Base-by-base conservation (phyloP, 2,888 invertebrate species). In the Nephrotoma guestfalica region DNA sequence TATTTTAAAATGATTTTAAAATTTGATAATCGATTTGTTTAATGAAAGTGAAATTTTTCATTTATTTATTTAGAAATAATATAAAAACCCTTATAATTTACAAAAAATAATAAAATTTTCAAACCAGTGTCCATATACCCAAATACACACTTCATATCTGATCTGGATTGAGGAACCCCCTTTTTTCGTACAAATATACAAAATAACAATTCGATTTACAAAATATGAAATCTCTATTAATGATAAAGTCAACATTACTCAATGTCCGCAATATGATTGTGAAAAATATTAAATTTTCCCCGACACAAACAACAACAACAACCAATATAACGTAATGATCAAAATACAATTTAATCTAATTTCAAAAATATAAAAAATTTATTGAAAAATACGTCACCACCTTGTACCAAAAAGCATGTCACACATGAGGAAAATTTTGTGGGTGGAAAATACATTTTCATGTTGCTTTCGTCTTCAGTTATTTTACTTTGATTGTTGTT, bases 161-260 rank as follows among this genome's bases (percentile, higher is more conserved):
- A 2, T 51, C 5, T 15, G 13, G 9, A 71, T 18, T 30, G 30
- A 2, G 18, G 4, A 71, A 71, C 11, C 71, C 71, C 71, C 71
- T 30, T 71, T 57, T 30, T 4, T 18, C 15, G 15, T 57, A 57
- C 30, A 30, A 3, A 13, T 47, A 71, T 30, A 71, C 30, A 30
- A 30, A 30, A 71, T 30, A 71, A 71, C 71, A 71, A 71, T 71
- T 71, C 71, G 71, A 71, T 71, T 71, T 71, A 71, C 30, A 15
- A 71, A 71, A 71, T 71, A 30, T 71, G 30, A 71, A 71, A 71
- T 71, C 71, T 71, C 71, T 71, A 71, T 71, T 71, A 71, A 71
- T 84, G 84, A 84, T 42, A 41, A 84, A 84, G 84, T 84, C 84
- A 84, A 84, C 84, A 84, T 84, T 84, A 84, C 41, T 84, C 84